Conservation (phyloP, 2,888 invertebrate genomes). For the Hyalella azteca region DNA sequence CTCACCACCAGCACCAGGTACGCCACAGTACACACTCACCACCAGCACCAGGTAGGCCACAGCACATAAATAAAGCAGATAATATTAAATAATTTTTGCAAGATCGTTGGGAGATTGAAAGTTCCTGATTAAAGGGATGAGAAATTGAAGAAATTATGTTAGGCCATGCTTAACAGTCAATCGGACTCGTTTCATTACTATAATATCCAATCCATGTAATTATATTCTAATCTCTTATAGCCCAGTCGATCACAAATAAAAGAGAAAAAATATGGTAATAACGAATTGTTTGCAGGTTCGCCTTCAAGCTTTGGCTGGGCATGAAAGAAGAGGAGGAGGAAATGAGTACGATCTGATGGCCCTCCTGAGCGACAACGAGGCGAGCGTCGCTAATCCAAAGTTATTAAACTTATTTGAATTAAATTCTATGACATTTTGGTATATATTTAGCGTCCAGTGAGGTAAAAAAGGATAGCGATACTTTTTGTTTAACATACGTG, state of each 20-base stretch:
- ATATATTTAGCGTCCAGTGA: no score
- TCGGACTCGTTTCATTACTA: not conserved
- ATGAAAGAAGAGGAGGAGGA: not conserved
- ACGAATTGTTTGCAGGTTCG: not conserved
- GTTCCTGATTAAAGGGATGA: not conserved
- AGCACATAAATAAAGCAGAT: no score
- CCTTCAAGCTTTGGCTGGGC: constrained; percentile 2
- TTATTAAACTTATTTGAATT: no score
- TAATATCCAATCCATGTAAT: not conserved
- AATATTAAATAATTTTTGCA: no score
- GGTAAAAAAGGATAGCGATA: no score
- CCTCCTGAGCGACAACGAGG: no score
- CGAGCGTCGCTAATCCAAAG: no score
- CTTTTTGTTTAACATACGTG: no score
- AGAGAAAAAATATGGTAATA: not conserved
- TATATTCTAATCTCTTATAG: not conserved
- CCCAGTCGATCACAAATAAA: not conserved
- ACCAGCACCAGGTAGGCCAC: no score
- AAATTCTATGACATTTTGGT: no score
- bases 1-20: not conserved
- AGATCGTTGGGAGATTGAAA: not conserved
- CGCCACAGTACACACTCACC: not conserved
- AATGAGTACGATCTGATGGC: no score
- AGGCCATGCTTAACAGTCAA: not conserved
- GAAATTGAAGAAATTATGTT: not conserved